Evolutionary conservation across 1,140 invertebrate genomes (phyloP).

Genomic region (Araneus ventricosus): DNA sequence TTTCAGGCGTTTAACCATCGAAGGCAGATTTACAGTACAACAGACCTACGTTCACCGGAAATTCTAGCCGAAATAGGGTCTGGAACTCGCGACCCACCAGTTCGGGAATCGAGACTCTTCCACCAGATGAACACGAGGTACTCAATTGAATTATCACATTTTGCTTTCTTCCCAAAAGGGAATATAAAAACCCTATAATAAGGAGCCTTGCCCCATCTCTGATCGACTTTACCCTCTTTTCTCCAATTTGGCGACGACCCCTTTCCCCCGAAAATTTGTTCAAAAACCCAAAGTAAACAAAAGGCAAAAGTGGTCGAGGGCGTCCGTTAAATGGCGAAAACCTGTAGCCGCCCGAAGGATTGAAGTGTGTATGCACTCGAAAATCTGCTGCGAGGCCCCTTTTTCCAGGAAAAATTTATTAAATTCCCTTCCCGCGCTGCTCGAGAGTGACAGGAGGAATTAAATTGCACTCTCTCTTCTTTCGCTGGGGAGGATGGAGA

Average conservation of each 20-base stretch:
- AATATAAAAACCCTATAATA: too few relatives aligned
- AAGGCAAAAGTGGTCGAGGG: slow-evolving; percentile 21
- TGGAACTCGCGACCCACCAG: too few relatives aligned
- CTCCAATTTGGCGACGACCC: slow-evolving; percentile 7
- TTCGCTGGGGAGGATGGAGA: slow-evolving; percentile 10
- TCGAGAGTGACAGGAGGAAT: slow-evolving; percentile 62
- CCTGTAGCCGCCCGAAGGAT: slow-evolving; percentile 45
- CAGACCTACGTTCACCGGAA: too few relatives aligned
- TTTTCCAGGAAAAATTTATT: slow-evolving; percentile 61
- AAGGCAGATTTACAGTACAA: too few relatives aligned
- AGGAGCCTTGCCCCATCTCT: too few relatives aligned
- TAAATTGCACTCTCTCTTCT: slow-evolving; percentile 59
- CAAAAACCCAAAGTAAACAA: slow-evolving; percentile 60
- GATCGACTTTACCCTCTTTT: background rate
- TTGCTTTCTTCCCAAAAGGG: too few relatives aligned
- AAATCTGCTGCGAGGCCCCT: slow-evolving; percentile 35
- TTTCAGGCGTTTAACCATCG: too few relatives aligned
- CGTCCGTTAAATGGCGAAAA: slow-evolving; percentile 52
- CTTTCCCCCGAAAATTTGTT: slow-evolving; percentile 5
- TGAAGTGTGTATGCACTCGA: slow-evolving; percentile 49
- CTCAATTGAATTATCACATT: too few relatives aligned
- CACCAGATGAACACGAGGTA: too few relatives aligned
- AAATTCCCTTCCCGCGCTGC: slow-evolving; percentile 27
- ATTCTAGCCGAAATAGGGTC: too few relatives aligned
- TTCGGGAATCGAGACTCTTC: too few relatives aligned